Percentiles rank a stretch among this genome's conserved stretches.
phyloP scores from a whole-genome alignment of 2,797 vertebrate species.

The Gymnothorax javanicus region DNA sequence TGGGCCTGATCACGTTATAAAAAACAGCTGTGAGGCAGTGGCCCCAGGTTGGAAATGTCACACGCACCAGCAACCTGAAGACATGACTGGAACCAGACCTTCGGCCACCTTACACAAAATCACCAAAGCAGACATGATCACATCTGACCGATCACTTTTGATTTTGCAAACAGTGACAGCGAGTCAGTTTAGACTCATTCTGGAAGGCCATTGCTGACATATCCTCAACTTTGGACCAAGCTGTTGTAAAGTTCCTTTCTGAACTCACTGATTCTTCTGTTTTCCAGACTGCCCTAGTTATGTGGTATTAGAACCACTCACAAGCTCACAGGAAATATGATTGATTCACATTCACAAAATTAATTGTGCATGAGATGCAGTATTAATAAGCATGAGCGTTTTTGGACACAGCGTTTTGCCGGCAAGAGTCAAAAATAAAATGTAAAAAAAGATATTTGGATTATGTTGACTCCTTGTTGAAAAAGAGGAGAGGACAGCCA shows the following conservation, averaged over 20 bases:
- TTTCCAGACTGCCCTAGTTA: not conserved
- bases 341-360: not conserved
- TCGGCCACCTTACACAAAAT: not conserved
- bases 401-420: not conserved
- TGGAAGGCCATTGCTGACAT: not conserved
- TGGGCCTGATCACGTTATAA: not conserved
- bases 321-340: not conserved
- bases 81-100: not conserved
- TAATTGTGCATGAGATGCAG: not conserved
- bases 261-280: not conserved
- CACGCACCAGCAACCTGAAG: not conserved
- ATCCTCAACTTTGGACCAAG: too few species aligned
- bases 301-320: constrained; percentile 11
- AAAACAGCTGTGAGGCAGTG: not conserved
- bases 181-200: not conserved
- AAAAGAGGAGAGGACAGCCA: not conserved
- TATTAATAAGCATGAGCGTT: not conserved
- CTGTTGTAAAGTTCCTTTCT: not conserved
- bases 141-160: not conserved
- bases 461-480: not conserved
- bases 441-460: not conserved
- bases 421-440: not conserved
- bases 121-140: not conserved
- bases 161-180: not conserved
- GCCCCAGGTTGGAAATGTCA: not conserved